phyloP scores from a whole-genome alignment of 2,888 invertebrate species.

The Zaprionus lineosus region DNA sequence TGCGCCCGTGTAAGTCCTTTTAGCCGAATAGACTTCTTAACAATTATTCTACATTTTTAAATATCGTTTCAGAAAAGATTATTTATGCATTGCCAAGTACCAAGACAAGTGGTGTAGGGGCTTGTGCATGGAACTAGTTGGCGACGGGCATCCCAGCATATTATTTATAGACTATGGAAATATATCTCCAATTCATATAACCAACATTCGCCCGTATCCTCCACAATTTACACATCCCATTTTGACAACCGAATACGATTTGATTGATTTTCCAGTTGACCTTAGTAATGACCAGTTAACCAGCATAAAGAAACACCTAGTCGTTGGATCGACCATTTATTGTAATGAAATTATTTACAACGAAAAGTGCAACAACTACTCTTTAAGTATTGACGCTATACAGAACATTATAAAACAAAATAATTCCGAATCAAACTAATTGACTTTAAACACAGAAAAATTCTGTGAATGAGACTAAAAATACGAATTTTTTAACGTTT shows the following conservation, averaged over 20 bases:
- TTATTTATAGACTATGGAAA: constrained; percentile 81
- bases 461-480: no score
- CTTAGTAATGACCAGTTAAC: constrained; percentile 16
- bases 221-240: constrained; percentile 76
- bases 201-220: constrained; percentile 79
- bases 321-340: constrained; percentile 27
- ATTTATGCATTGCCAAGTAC: constrained; percentile 80
- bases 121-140: constrained; percentile 77
- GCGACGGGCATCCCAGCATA: constrained; percentile 81
- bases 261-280: constrained; percentile 57
- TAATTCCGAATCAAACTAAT: no score
- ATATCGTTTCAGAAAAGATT: constrained; percentile 59
- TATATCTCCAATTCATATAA: constrained; percentile 63
- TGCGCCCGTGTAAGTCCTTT: constrained; percentile 72
- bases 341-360: constrained; percentile 47
- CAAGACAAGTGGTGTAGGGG: constrained; percentile 80
- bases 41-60: not conserved
- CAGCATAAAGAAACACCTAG: constrained; percentile 29
- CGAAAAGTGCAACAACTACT: constrained; percentile 29
- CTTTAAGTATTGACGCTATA: constrained; percentile 35
- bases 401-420: not conserved
- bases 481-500: no score
- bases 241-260: constrained; percentile 71
- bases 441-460: no score
- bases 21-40: not conserved